These are phyloP conservation scores for Progne subis DNA, from an alignment of 2,113 vertebrate species.

Conservation along the genomic window DNA sequence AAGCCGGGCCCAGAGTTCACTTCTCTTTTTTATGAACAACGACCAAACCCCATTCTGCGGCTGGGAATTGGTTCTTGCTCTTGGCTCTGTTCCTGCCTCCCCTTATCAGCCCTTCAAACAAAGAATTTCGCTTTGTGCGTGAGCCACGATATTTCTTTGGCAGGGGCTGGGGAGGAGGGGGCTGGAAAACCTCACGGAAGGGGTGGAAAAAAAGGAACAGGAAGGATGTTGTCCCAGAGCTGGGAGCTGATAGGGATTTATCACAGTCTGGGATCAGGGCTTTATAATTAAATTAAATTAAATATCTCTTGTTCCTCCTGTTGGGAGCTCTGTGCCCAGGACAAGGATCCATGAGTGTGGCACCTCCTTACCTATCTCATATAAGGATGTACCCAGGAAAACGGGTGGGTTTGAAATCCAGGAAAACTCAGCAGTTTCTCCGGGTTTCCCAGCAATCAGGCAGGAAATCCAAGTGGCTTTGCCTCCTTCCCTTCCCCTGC, in stretches of 20 bases:
- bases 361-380: accelerated
- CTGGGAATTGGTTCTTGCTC: conserved; percentile 56
- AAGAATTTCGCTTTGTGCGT: conserved; percentile 20
- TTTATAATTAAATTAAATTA: background rate
- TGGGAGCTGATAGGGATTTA: background rate
- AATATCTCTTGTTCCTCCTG: background rate
- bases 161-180: background rate
- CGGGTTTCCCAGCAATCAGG: background rate
- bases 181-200: background rate
- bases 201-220: conserved; percentile 4
- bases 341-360: accelerated
- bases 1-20: conserved; percentile 69
- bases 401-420: background rate
- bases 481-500: background rate
- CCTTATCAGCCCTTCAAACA: conserved; percentile 37
- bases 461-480: background rate
- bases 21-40: conserved; percentile 68
- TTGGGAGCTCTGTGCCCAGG: background rate
- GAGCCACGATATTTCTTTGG: background rate
- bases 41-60: conserved; percentile 29
- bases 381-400: background rate
- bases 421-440: background rate
- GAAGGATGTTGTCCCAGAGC: conserved; percentile 18
- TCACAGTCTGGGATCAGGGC: background rate
- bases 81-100: conserved; percentile 42